A percentile compares a stretch with the other conserved stretches of the same genome.
These are phyloP conservation scores for Agrypnia vestita DNA, from an alignment of 1,140 invertebrate genomes.

Conservation along the genomic window DNA sequence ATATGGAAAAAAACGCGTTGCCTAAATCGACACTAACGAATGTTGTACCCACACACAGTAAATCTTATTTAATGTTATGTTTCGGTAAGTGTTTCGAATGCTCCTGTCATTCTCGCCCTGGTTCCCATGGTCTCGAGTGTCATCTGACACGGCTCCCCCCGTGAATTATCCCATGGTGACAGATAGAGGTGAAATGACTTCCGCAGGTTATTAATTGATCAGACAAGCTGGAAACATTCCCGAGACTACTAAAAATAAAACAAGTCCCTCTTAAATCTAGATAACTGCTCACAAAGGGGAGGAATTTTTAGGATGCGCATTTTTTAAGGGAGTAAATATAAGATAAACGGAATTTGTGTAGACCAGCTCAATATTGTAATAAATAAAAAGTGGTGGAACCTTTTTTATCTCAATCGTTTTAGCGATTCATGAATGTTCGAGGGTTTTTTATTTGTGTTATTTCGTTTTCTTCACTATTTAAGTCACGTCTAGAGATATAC, in stretches of 20 bases:
- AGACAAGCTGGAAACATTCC: slow-evolving; percentile 31
- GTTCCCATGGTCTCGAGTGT: slow-evolving; percentile 43
- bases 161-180: slow-evolving; percentile 28
- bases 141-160: slow-evolving; percentile 23
- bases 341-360: too few relatives aligned
- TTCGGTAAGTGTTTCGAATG: slow-evolving; percentile 11
- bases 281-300: slow-evolving; percentile 4
- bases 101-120: not conserved
- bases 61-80: not conserved
- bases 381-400: too few relatives aligned
- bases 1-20: too few relatives aligned
- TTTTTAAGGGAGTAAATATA: too few relatives aligned
- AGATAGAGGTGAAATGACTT: slow-evolving; percentile 48
- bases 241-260: slow-evolving; percentile 3
- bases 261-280: not conserved
- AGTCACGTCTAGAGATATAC: too few relatives aligned
- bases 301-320: not conserved
- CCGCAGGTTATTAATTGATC: slow-evolving; percentile 37
- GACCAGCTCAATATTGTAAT: too few relatives aligned
- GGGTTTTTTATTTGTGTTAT: too few relatives aligned
- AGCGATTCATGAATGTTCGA: too few relatives aligned
- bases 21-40: too few relatives aligned
- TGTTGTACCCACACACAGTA: not conserved
- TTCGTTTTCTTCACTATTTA: too few relatives aligned
- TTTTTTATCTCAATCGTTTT: too few relatives aligned